Evolutionary conservation across 2,888 invertebrate species (phyloP), one percentile per base, ranked within the genome.

Genomic region (Pachycephus smyrnensis): DNA sequence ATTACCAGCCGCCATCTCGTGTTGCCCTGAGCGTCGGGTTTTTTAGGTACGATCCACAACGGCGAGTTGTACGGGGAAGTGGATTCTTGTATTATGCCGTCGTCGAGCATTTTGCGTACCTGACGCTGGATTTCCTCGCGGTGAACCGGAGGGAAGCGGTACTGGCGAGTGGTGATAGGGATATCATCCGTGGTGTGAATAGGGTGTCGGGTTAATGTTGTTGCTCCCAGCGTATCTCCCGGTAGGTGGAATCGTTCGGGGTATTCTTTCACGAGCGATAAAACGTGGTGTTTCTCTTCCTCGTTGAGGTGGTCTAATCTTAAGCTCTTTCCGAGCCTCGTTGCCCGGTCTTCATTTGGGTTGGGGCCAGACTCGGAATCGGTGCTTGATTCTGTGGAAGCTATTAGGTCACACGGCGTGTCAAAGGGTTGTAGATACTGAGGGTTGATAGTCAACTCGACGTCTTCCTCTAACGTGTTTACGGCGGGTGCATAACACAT

Each of bases 131-230:
- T 76, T 36, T 76, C 76, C 11, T 12, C 73, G 12, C 73, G 69
- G 23, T 32, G 36, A 9, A 75, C 40, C n/a, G 68, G 77, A 0
- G 75, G 77, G 69, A 36, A 68, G 3, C 77, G 75, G 32, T 75
- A 77, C 68, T 69, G 77, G 23, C 75, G 75, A 12, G 75, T 68
- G 15, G 35, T 68, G 73, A 77, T 69, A 6, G 77, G 77, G 23
- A 74, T n/a, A 3, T 77, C 77, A n/a, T 77, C 73, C 11, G 73
- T 55, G 3, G 77, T 77, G 33, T 73, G 55, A 11, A 77, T 77
- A 33, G 15, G 31, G 12, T 76, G 76, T 6, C 36, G 30, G 4
- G 68, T 36, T 1, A 76, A 36, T 4, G 55, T 76, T 9, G 76
- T 76, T 32, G 35, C 35, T 3, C 33, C 69, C 23, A 76, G 76